Evolutionary conservation across 2,888 invertebrate genomes (phyloP), one percentile per base, ranked within the genome.

Genomic region (Lepidochrysops patricia): DNA sequence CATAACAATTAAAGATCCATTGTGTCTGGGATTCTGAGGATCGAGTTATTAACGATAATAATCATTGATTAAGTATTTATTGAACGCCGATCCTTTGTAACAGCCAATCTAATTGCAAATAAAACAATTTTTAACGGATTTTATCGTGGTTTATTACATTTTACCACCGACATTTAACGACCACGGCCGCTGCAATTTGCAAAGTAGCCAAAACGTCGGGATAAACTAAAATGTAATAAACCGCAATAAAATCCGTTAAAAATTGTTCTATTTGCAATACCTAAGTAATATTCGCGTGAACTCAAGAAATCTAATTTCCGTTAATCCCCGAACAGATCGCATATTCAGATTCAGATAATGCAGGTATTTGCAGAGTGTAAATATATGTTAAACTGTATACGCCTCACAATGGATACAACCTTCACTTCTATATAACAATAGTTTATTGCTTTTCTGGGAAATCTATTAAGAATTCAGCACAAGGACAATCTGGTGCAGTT

Each of bases 401-500:
- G 32, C 25, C 32, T 49, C 25, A 58, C 62, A 67, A 67, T 67
- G 63, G 64, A 67, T 65, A 65, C 63, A 68, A 66, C 68, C 68
- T 70, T 68, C 63, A 63, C 61, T 63, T 60, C 61, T 63, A 64
- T 66, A 64, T 65, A 65, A 63, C 62, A 63, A 58, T 58, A 35
- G 58, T 65, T 77, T 76, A 80, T 80, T 79, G 71, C 72, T 72
- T 54, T 74, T 82, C 84, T 75, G 67, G 73, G 84, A 87, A 85
- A 74, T 70, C 72, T 75, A 73, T 69, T 76, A 74, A 68, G 72
- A 80, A 85, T 82, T 80, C 75, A 82, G 84, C 75, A 75, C 85
- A 83, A 87, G 86, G 85, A 80, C 82, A 79, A 75, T 77, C 67
- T 70, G 69, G 70, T 79, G 79, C 77, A 79, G 68, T 73, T 77